These are phyloP conservation scores for Spondyliosoma cantharus DNA, from an alignment of 2,797 vertebrate genomes.

Conservation along the genomic window DNA sequence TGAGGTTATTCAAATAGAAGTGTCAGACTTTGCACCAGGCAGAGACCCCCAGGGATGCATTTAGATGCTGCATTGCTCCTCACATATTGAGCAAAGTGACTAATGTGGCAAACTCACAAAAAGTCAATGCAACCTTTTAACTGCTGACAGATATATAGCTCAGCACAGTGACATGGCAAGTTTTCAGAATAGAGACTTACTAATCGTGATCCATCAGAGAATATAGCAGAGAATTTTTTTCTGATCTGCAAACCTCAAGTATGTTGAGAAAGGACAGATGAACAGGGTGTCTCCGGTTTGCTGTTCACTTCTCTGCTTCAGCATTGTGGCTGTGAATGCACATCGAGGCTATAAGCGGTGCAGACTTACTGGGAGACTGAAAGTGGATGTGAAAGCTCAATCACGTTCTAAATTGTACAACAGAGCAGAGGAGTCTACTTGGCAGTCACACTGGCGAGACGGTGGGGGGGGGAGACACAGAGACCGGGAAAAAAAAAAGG, in stretches of 20 bases:
- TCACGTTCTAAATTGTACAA: constrained; percentile 83
- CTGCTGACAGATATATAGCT: constrained; percentile 57
- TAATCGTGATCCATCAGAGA: constrained; percentile 40
- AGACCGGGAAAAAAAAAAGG: constrained; percentile 30
- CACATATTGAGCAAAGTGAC: constrained; percentile 59
- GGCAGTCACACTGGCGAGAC: constrained; percentile 74
- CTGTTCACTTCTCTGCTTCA: constrained; percentile 43
- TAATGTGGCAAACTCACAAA: constrained; percentile 62
- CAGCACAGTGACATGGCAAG: constrained; percentile 24
- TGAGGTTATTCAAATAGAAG: constrained; percentile 59
- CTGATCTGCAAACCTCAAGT: constrained; percentile 33
- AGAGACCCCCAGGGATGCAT: constrained; percentile 56
- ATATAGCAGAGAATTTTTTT: not conserved
- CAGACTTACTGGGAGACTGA: constrained; percentile 72
- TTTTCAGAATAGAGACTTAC: constrained; percentile 40
- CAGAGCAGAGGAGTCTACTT: constrained; percentile 79
- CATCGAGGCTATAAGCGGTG: constrained; percentile 59
- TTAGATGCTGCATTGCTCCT: constrained; percentile 55
- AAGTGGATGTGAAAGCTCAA: constrained; percentile 85
- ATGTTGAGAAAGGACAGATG: constrained; percentile 22
- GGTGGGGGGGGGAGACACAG: constrained; percentile 42
- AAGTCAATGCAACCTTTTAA: constrained; percentile 66
- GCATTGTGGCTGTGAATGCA: constrained; percentile 62
- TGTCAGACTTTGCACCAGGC: constrained; percentile 42
- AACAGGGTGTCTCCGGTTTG: constrained; percentile 52